A percentile compares a stretch with the other conserved stretches of the same genome.
These are phyloP conservation scores for Entomobrya proxima DNA, from an alignment of 2,888 invertebrate genomes.

Conservation along the genomic window DNA sequence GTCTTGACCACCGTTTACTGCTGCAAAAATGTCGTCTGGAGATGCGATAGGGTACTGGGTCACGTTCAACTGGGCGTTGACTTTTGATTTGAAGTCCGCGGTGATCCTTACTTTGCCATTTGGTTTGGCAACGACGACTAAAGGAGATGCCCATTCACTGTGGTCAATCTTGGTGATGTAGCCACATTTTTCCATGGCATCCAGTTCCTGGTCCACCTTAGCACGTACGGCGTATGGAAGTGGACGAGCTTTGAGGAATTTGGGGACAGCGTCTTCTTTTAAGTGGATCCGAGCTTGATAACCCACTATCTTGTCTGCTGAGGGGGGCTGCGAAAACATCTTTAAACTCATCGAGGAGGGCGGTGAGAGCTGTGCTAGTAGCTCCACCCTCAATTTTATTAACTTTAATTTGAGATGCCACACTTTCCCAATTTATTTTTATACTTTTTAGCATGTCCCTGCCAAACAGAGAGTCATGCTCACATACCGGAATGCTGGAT, in stretches of 20 bases:
- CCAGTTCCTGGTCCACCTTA: conserved; percentile 70
- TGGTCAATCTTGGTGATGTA: neutral
- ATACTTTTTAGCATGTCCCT: conserved; percentile 55
- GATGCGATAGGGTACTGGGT: neutral
- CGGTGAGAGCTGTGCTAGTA: neutral
- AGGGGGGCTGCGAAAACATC: conserved; percentile 58
- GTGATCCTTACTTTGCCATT: too few relatives aligned
- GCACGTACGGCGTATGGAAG: conserved; percentile 76
- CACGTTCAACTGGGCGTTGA: too few relatives aligned
- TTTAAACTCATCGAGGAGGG: conserved; percentile 42
- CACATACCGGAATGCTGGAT: conserved; percentile 1
- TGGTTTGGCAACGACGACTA: neutral
- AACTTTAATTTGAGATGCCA: neutral
- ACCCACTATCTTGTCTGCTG: conserved; percentile 54
- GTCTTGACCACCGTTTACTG: neutral
- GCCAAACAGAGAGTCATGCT: conserved; percentile 58
- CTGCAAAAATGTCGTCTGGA: neutral
- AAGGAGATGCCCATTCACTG: conserved; percentile 17
- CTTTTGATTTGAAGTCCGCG: too few relatives aligned
- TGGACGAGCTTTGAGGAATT: conserved; percentile 74
- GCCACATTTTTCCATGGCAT: neutral
- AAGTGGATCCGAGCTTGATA: conserved; percentile 71
- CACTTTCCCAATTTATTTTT: conserved; percentile 52
- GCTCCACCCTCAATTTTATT: neutral
- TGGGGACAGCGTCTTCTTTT: conserved; percentile 73